Evolutionary conservation across 23 tunicate species (phyloP).

Genomic region (Trididemnum clinides): DNA sequence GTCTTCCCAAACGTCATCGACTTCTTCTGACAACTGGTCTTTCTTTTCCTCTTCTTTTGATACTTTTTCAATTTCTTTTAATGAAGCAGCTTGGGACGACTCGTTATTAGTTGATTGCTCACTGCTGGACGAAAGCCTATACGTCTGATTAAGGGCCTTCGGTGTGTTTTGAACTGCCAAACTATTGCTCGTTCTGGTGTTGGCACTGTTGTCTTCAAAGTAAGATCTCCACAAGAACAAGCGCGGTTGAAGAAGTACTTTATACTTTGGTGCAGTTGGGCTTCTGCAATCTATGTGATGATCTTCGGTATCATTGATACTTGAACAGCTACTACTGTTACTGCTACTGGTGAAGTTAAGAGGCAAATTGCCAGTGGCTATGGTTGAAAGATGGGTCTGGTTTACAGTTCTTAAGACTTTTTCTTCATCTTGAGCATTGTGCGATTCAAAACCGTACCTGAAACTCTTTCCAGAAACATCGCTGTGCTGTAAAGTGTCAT

Average conservation of each 20-base stretch:
- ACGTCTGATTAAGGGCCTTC: not conserved
- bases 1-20: constrained; percentile 62
- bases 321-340: constrained; percentile 36
- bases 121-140: not conserved
- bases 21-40: constrained; percentile 49
- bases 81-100: no score
- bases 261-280: constrained; percentile 4
- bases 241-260: constrained; percentile 4
- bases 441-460: not conserved
- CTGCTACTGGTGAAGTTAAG: constrained; percentile 48
- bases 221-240: constrained; percentile 28
- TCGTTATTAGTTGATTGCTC: not conserved
- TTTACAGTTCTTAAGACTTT: not conserved
- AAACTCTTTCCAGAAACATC: not conserved
- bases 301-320: constrained; percentile 11
- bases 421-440: not conserved
- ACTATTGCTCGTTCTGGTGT: not conserved
- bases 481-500: not conserved
- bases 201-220: constrained; percentile 12
- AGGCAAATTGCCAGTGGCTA: constrained; percentile 53
- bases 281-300: not conserved
- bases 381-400: not conserved
- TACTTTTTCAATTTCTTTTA: not conserved
- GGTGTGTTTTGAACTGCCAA: not conserved
- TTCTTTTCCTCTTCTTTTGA: not conserved